phyloP scores from a whole-genome alignment of 2,888 invertebrate genomes.

The Metalampra italica region DNA sequence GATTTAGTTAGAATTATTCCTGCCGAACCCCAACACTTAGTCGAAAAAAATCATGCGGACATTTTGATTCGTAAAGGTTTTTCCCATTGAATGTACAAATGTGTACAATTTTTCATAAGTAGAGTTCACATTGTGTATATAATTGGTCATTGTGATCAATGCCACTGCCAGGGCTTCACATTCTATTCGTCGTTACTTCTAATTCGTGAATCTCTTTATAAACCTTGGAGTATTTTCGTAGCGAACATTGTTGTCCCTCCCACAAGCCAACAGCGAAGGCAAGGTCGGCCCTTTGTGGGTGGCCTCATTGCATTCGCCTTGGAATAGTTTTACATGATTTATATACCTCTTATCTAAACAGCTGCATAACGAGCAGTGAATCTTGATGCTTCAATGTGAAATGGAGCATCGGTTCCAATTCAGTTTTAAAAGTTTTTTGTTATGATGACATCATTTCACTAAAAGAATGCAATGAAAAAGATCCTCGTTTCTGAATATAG shows the following conservation, averaged over 20 bases:
- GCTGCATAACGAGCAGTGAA: slow-evolving; percentile 42
- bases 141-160: no score
- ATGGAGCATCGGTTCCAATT: slow-evolving; percentile 23
- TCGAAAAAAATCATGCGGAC: no score
- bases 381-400: slow-evolving; percentile 32
- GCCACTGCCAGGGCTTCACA: no score
- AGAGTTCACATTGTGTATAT: no score
- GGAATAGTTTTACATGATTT: slow-evolving; percentile 74
- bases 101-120: no score
- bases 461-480: slow-evolving; percentile 8
- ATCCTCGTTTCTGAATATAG: slow-evolving; percentile 9
- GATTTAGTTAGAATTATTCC: no score
- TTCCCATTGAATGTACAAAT: no score
- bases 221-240: slow-evolving; percentile 28
- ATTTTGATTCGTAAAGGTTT: no score
- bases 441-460: slow-evolving; percentile 6
- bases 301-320: slow-evolving; percentile 72
- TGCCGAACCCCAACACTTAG: no score
- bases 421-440: not conserved
- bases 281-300: slow-evolving; percentile 69
- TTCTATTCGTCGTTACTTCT: not conserved
- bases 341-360: slow-evolving; percentile 59
- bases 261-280: slow-evolving; percentile 55
- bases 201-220: slow-evolving; percentile 10
- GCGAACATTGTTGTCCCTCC: slow-evolving; percentile 46